Percentiles rank a stretch among this genome's conserved stretches.
Conservation (phyloP, 2,888 invertebrate species). For the Aricia artaxerxes region DNA sequence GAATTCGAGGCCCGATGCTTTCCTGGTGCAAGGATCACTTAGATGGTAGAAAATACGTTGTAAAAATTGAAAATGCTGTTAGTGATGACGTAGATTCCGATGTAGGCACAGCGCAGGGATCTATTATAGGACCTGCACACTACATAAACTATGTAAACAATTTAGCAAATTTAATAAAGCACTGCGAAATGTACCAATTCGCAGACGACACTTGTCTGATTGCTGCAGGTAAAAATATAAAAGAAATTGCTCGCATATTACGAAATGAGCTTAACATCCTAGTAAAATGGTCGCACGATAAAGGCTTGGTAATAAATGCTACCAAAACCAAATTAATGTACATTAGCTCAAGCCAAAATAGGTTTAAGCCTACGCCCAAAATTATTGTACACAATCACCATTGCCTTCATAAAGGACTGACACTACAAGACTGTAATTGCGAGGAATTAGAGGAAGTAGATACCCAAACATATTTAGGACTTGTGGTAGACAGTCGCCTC, state of each 20-base stretch:
- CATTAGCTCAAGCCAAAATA: too few relatives aligned
- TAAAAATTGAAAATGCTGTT: conserved; percentile 33
- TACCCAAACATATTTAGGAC: conserved; percentile 34
- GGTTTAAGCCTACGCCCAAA: not conserved
- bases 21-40: conserved; percentile 39
- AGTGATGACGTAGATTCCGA: conserved; percentile 33
- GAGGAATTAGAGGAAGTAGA: conserved; percentile 31
- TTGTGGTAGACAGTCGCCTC: conserved; percentile 33
- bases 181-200: conserved; percentile 38
- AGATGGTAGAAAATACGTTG: conserved; percentile 32
- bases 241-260: conserved; percentile 19
- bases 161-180: conserved; percentile 23
- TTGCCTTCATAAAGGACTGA: conserved; percentile 18
- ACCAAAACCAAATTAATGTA: conserved; percentile 36
- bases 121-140: conserved; percentile 41
- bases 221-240: conserved; percentile 13
- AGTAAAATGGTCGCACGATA: conserved; percentile 37
- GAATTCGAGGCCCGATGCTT: conserved; percentile 38
- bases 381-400: conserved; percentile 32
- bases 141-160: conserved; percentile 39
- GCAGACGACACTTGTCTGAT: conserved; percentile 42
- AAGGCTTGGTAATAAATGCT: conserved; percentile 34
- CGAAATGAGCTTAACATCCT: conserved; percentile 32
- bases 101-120: conserved; percentile 42
- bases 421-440: conserved; percentile 29